Percentiles rank a stretch among this genome's conserved stretches.
Conservation (phyloP, 2,797 vertebrate species). For the Saxicola maurus region DNA sequence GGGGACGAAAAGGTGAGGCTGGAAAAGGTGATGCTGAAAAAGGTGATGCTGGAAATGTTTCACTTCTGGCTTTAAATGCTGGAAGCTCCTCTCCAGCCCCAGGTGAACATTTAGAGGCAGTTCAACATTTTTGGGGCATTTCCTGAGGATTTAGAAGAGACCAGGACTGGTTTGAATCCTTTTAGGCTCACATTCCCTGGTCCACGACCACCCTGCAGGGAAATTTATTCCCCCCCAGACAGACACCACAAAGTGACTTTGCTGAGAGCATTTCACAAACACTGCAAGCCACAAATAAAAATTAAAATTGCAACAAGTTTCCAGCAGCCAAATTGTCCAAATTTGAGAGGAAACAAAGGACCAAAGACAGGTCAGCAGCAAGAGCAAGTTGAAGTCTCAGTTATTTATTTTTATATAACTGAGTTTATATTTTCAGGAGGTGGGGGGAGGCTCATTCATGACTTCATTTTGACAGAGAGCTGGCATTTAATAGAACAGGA, state of each 20-base stretch:
- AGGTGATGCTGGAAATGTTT: neutral
- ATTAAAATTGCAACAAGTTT: neutral
- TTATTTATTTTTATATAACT: neutral
- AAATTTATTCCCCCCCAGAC: neutral
- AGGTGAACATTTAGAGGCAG: neutral
- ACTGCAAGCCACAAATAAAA: neutral
- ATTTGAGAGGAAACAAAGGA: rapidly evolving
- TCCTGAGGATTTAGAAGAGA: neutral
- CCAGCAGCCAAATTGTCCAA: neutral
- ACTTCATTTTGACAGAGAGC: neutral
- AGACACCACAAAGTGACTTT: neutral
- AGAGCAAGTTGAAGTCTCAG: rapidly evolving
- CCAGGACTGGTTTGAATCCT: neutral
- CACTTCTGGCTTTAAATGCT: neutral
- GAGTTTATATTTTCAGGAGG: neutral
- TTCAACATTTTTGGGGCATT: neutral
- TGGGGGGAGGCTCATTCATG: neutral
- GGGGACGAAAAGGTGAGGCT: neutral
- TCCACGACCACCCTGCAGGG: rapidly evolving
- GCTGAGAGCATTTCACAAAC: neutral
- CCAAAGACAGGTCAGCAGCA: neutral
- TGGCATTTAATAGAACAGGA: neutral
- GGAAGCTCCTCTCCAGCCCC: neutral
- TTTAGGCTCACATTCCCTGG: neutral
- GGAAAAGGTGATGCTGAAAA: neutral